These are phyloP conservation scores for Enoplosus armatus DNA, from an alignment of 2,797 vertebrate genomes.

Conservation along the genomic window DNA sequence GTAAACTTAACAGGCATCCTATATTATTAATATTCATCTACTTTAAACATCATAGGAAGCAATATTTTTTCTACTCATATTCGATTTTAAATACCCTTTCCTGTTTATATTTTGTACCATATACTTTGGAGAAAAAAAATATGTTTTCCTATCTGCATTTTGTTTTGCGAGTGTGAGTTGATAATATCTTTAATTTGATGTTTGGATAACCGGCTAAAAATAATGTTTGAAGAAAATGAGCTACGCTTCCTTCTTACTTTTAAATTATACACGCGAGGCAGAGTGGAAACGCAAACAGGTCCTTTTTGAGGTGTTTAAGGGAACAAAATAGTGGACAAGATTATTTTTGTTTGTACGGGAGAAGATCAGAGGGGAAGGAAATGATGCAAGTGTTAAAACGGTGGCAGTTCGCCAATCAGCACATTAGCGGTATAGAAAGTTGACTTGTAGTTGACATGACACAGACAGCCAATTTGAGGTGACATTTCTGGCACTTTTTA, in stretches of 20 bases:
- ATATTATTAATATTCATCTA: neutral
- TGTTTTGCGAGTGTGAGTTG: no score
- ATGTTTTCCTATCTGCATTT: no score
- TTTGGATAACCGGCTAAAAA: neutral
- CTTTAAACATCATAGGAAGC: no score
- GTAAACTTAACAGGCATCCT: neutral
- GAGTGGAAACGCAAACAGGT: neutral
- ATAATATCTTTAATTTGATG: constrained; percentile 1
- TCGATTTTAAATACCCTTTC: neutral
- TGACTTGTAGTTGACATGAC: constrained; percentile 3
- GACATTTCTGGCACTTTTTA: neutral
- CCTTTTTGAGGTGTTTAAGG: neutral
- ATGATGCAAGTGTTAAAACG: constrained; percentile 1
- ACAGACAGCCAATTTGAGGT: neutral
- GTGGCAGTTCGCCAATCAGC: neutral
- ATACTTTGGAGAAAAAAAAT: neutral
- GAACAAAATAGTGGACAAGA: neutral
- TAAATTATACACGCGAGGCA: neutral
- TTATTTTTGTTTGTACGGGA: neutral
- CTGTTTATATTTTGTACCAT: neutral
- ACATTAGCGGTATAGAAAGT: neutral
- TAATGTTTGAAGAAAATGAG: neutral
- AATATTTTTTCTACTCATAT: no score
- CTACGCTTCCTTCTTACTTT: neutral
- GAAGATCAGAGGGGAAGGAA: constrained; percentile 20